These are phyloP conservation scores for Ascidia mentula DNA, from an alignment of 23 tunicate genomes.

Conservation along the genomic window DNA sequence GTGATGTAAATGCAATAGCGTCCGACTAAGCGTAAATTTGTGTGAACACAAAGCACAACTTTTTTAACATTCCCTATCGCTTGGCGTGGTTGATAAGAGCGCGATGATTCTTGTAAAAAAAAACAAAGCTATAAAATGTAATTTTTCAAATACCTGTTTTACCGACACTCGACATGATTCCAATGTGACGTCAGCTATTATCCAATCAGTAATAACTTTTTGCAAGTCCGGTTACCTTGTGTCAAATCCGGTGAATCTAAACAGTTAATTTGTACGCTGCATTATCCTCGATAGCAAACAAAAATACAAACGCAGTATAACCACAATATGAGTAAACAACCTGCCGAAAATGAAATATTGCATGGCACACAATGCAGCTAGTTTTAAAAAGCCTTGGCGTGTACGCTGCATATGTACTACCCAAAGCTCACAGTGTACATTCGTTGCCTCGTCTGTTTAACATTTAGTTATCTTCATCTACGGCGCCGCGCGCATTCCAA, in stretches of 20 bases:
- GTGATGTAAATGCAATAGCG: no score
- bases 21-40: no score
- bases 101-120: background rate
- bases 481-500: background rate
- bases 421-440: no score
- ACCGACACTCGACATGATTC: conserved; percentile 12
- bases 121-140: background rate
- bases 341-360: no score
- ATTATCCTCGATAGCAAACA: no score
- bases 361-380: no score
- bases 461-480: background rate
- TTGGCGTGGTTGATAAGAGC: no score
- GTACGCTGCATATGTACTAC: no score
- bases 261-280: no score
- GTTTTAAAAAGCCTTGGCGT: no score
- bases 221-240: background rate
- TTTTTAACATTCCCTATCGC: background rate
- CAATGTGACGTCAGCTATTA: background rate
- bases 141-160: background rate
- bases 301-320: no score
- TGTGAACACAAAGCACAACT: background rate
- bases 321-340: no score
- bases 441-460: background rate
- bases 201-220: background rate
- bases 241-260: background rate